Evolutionary conservation across 2,113 vertebrate genomes (phyloP).

Genomic region (Ceyx cyanopectus): DNA sequence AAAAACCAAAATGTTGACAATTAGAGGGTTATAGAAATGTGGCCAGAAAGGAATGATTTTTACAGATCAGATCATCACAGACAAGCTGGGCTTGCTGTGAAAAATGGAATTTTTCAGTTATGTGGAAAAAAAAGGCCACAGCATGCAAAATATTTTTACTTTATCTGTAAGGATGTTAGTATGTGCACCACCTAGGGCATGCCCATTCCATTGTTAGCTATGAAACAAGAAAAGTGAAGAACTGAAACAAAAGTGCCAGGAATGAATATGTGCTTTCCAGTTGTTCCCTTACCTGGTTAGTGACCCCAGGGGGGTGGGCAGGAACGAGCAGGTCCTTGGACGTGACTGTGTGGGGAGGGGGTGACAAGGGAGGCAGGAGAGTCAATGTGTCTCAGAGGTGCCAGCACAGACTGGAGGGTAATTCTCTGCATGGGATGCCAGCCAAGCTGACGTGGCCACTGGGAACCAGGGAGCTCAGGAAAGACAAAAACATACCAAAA

Average conservation of each 20-base stretch:
- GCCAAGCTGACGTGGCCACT: neutral
- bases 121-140: neutral
- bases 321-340: neutral
- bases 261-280: neutral
- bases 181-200: neutral
- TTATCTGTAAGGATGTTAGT: neutral
- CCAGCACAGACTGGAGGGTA: neutral
- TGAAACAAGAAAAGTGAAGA: neutral
- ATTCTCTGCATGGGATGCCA: neutral
- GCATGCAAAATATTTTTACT: neutral
- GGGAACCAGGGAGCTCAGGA: neutral
- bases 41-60: neutral
- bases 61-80: neutral
- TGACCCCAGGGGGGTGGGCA: neutral
- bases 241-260: neutral
- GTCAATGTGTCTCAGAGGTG: neutral
- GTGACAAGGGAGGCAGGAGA: neutral
- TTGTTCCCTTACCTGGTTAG: conserved; percentile 15
- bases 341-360: neutral
- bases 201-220: neutral
- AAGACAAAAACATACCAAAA: neutral
- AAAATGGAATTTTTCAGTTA: neutral
- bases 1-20: neutral
- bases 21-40: neutral
- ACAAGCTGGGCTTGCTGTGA: neutral